These are phyloP conservation scores for Drosophila paranaensis DNA, from an alignment of 2,888 invertebrate species.

Conservation along the genomic window DNA sequence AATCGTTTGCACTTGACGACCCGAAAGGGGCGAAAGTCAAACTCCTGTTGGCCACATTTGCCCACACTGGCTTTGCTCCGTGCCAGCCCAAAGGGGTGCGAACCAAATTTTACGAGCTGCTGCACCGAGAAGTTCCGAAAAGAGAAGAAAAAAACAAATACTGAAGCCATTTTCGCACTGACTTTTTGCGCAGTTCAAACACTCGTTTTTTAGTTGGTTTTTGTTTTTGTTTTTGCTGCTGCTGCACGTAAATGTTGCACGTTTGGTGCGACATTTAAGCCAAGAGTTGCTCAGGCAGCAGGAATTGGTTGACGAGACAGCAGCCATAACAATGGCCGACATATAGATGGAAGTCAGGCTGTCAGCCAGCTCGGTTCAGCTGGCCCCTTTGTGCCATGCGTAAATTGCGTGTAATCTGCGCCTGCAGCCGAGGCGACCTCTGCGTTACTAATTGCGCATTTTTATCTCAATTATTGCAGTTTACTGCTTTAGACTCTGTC, in stretches of 20 bases:
- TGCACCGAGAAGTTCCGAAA: constrained; percentile 41
- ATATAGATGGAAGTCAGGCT: constrained; percentile 24
- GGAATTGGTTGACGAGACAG: constrained; percentile 28
- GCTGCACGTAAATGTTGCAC: constrained; percentile 24
- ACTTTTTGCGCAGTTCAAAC: constrained; percentile 18
- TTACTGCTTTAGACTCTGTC: constrained; percentile 42
- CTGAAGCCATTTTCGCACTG: constrained; percentile 25
- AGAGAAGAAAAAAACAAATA: constrained; percentile 12
- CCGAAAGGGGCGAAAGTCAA: constrained; percentile 34
- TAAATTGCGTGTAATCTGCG: constrained; percentile 69
- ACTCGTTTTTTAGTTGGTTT: constrained; percentile 2
- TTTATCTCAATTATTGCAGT: constrained; percentile 76
- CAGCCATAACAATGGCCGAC: constrained; percentile 25
- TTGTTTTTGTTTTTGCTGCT: background rate
- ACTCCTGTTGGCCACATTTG: constrained; percentile 23
- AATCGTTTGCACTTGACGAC: constrained; percentile 62
- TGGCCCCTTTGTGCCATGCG: constrained; percentile 34
- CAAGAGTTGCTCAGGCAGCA: constrained; percentile 25
- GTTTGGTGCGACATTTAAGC: constrained; percentile 30
- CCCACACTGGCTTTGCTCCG: constrained; percentile 31
- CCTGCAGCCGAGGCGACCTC: constrained; percentile 35
- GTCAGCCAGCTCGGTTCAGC: constrained; percentile 21
- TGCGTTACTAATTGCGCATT: constrained; percentile 71
- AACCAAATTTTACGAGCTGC: constrained; percentile 48
- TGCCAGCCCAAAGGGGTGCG: constrained; percentile 29